Percentiles rank a stretch among this genome's conserved stretches.
These are phyloP conservation scores for Myopa testacea DNA, from an alignment of 2,888 invertebrate species.

Conservation along the genomic window DNA sequence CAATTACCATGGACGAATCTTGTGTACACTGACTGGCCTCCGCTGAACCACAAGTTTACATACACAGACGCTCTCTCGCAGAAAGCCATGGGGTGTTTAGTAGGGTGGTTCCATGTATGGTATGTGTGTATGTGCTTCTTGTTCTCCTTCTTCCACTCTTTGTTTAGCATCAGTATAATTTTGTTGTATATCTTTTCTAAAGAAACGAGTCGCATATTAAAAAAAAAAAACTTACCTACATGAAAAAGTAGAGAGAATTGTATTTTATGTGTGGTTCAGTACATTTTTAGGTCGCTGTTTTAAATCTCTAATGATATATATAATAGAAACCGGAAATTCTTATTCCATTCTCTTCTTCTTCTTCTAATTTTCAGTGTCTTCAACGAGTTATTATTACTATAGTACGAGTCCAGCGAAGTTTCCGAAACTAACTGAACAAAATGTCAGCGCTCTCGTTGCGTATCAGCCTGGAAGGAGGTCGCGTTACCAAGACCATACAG, in stretches of 20 bases:
- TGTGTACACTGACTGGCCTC: conserved; percentile 18
- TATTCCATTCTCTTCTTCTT: neutral
- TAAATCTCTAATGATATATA: neutral
- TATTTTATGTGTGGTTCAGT: conserved; percentile 16
- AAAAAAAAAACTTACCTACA: neutral
- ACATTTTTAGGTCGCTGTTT: neutral
- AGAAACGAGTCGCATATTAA: neutral
- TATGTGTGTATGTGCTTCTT: neutral
- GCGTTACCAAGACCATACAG: conserved; percentile 97
- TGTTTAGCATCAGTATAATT: conserved; percentile 32
- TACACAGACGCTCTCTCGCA: neutral
- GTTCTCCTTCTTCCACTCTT: conserved; percentile 5
- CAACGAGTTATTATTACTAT: conserved; percentile 4
- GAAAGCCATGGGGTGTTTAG: conserved; percentile 12
- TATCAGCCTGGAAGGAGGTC: conserved; percentile 87
- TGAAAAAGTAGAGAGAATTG: conserved; percentile 7
- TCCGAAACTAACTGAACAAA: conserved; percentile 42
- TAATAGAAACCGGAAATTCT: neutral
- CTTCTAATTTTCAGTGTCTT: conserved; percentile 27
- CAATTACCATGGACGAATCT: conserved; percentile 21
- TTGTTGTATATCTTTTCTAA: conserved; percentile 37
- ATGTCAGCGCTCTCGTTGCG: conserved; percentile 79
- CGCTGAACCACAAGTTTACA: conserved; percentile 2
- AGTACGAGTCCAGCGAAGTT: neutral
- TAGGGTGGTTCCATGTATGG: conserved; percentile 40